A percentile compares a stretch with the other conserved stretches of the same genome.
Conservation (phyloP, 2,113 vertebrate genomes). For the Neolamprologus sp. region DNA sequence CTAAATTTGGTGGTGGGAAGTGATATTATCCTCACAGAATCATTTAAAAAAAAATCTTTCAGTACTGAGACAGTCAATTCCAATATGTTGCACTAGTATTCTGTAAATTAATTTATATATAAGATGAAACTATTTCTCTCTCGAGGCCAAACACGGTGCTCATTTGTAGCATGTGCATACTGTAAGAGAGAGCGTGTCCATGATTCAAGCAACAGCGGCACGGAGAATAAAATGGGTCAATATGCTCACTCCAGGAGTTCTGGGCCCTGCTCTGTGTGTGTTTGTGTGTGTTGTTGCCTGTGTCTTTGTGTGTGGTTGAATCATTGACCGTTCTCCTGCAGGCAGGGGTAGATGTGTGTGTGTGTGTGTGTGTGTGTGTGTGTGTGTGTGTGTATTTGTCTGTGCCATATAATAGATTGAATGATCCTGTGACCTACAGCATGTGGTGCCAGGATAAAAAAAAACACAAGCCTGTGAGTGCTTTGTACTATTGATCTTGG, state of each 20-base stretch:
- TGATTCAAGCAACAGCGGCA: not conserved
- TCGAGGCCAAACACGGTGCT: not conserved
- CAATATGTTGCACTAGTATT: not conserved
- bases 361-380: not conserved
- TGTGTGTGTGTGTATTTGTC: not conserved
- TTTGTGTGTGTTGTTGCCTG: not conserved
- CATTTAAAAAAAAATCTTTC: not conserved
- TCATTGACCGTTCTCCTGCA: constrained; percentile 34
- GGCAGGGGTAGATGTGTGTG: not conserved
- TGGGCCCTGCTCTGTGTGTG: not conserved
- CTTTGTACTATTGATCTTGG: constrained; percentile 22
- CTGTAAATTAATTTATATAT: not conserved
- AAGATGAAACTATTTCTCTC: not conserved
- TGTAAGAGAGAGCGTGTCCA: not conserved
- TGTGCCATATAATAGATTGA: constrained; percentile 32
- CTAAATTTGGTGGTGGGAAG: not conserved
- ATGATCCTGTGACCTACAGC: constrained; percentile 38
- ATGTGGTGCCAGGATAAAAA: not conserved
- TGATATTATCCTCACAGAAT: not conserved
- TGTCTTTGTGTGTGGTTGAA: constrained; percentile 1
- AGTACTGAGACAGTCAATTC: not conserved
- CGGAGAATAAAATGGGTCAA: constrained; percentile 27
- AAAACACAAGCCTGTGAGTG: constrained; percentile 11
- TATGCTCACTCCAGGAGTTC: constrained; percentile 28
- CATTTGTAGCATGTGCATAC: not conserved